phyloP scores from a whole-genome alignment of 2,113 vertebrate genomes.

The Sterrhoptilus dennistouni region DNA sequence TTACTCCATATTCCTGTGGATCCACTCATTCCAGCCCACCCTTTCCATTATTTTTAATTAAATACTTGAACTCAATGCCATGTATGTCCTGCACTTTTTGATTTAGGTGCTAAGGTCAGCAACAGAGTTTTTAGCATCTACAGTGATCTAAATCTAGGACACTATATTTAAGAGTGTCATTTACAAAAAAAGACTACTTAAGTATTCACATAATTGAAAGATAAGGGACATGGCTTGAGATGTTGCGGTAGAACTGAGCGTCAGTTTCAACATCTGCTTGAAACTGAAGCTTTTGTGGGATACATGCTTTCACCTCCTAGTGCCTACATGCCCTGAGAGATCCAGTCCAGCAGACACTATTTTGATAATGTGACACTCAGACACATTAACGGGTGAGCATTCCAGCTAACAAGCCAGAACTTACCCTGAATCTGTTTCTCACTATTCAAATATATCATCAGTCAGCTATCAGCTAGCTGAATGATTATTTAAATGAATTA shows the following conservation, averaged over 20 bases:
- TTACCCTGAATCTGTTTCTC: background rate
- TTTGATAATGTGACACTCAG: background rate
- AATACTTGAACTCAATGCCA: background rate
- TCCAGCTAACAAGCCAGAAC: background rate
- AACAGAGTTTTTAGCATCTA: background rate
- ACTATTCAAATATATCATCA: background rate
- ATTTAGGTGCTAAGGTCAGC: background rate
- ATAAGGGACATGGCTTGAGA: background rate
- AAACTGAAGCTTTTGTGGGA: background rate
- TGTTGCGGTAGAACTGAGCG: background rate
- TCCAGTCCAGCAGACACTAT: background rate
- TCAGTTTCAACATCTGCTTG: background rate
- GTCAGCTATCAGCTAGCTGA: background rate
- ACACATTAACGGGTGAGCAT: background rate
- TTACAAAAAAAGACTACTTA: background rate
- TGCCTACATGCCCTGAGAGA: background rate
- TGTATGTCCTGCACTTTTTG: background rate
- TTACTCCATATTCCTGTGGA: background rate
- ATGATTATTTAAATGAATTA: background rate
- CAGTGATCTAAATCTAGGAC: background rate
- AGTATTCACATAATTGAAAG: background rate
- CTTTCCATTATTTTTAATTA: background rate
- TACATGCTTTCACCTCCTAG: background rate
- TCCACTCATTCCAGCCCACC: background rate
- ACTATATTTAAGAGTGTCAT: background rate